Conservation (phyloP, 1,140 invertebrate genomes). For the Temnothorax curvispinosus region DNA sequence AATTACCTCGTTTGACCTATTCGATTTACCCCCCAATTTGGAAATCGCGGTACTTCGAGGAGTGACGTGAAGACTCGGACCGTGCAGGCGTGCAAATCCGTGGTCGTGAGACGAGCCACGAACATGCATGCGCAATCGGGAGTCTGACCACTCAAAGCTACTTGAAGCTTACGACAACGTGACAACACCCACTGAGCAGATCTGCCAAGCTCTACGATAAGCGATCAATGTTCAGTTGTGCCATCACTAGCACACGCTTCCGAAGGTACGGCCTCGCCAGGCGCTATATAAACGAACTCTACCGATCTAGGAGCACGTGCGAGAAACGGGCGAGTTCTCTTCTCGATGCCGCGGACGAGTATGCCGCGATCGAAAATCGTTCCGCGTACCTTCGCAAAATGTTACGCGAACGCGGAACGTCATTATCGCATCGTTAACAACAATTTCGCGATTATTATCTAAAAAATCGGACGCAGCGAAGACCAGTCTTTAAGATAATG, state of each 20-base stretch:
- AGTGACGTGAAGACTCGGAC: conserved; percentile 86
- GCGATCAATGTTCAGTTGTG: conserved; percentile 89
- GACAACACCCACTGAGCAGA: conserved; percentile 88
- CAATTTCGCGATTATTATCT: not conserved
- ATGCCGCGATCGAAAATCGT: too few relatives aligned
- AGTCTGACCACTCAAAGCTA: conserved; percentile 85
- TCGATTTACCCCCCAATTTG: conserved; percentile 87
- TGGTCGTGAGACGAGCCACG: conserved; percentile 72
- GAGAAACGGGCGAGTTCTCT: conserved; percentile 58
- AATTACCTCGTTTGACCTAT: conserved; percentile 87
- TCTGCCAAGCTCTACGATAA: conserved; percentile 86
- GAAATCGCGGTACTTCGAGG: conserved; percentile 88
- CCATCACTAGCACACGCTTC: conserved; percentile 89
- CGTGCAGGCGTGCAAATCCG: conserved; percentile 85
- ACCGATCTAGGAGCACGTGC: not conserved
- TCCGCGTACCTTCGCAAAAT: not conserved
- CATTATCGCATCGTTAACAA: not conserved
- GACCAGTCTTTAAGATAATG: not conserved
- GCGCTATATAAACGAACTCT: conserved; percentile 77
- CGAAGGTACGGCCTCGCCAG: not conserved
- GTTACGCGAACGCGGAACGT: not conserved
- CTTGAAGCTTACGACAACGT: conserved; percentile 87
- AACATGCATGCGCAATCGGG: conserved; percentile 85
- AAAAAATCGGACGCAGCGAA: not conserved
- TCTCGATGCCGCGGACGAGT: not conserved